Percentiles rank a stretch among this genome's conserved stretches.
phyloP scores from a whole-genome alignment of 2,888 invertebrate genomes.

The Hydriomena furcata region DNA sequence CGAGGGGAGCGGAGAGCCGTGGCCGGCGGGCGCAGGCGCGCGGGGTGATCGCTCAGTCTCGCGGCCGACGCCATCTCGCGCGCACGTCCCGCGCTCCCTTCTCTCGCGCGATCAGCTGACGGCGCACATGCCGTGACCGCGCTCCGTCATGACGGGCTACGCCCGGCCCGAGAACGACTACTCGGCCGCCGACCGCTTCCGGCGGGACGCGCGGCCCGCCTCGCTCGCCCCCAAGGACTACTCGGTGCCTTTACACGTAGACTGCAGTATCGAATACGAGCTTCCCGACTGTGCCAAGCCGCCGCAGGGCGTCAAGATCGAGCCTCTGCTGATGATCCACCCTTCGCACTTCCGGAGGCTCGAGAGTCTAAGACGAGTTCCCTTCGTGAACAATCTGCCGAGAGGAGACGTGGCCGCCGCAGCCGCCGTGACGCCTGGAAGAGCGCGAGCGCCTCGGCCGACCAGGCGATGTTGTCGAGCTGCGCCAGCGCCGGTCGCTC shows the following conservation, averaged over 20 bases:
- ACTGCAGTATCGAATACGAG: constrained; percentile 96
- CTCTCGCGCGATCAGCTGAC: constrained; percentile 70
- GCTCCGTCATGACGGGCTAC: constrained; percentile 79
- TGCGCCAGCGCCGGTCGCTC: constrained; percentile 44
- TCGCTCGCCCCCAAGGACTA: constrained; percentile 89
- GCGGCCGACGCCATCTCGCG: constrained; percentile 61
- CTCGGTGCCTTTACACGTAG: constrained; percentile 93
- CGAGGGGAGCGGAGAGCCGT: constrained; percentile 42
- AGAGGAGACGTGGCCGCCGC: constrained; percentile 48
- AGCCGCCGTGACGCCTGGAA: constrained; percentile 53
- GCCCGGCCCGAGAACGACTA: constrained; percentile 78
- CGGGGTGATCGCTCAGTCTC: constrained; percentile 54
- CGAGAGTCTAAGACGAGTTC: constrained; percentile 91
- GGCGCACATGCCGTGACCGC: constrained; percentile 79
- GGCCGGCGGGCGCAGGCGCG: constrained; percentile 41
- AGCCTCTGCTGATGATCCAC: constrained; percentile 94
- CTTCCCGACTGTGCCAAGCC: constrained; percentile 94
- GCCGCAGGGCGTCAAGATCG: constrained; percentile 91
- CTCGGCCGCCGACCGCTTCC: constrained; percentile 76
- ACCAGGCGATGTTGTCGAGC: constrained; percentile 53
- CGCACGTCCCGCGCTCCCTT: constrained; percentile 62
- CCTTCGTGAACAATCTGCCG: constrained; percentile 93
- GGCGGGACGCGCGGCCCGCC: constrained; percentile 74
- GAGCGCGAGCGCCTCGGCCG: constrained; percentile 43
- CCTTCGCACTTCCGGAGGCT: constrained; percentile 94